Percentiles rank a stretch among this genome's conserved stretches.
phyloP scores from a whole-genome alignment of 2,113 vertebrate genomes.

The Rana temporaria region DNA sequence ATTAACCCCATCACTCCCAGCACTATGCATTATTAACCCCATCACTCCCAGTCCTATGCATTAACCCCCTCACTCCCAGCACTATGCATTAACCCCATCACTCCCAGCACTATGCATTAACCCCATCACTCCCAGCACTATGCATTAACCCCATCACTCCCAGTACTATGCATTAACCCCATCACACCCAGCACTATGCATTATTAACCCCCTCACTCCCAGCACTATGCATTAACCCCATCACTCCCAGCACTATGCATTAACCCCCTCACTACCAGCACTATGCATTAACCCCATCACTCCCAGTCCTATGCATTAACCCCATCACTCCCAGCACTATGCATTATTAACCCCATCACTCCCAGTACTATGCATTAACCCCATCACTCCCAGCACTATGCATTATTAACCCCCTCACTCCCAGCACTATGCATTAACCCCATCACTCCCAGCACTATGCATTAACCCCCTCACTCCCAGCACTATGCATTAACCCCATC shows the following conservation, averaged over 20 bases:
- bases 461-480: no score
- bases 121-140: not conserved
- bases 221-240: not conserved
- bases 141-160: not conserved
- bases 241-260: not conserved
- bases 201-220: not conserved
- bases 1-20: no score
- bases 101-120: not conserved
- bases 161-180: not conserved
- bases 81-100: not conserved
- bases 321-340: not conserved
- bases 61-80: no score
- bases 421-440: no score
- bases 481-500: no score
- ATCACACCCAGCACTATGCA: not conserved
- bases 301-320: not conserved
- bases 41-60: no score
- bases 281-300: not conserved
- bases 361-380: no score
- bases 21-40: no score
- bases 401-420: no score
- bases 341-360: not conserved
- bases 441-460: no score
- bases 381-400: no score
- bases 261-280: not conserved